Conservation (phyloP, 2,113 vertebrate species). For the Jaculus jaculus region DNA sequence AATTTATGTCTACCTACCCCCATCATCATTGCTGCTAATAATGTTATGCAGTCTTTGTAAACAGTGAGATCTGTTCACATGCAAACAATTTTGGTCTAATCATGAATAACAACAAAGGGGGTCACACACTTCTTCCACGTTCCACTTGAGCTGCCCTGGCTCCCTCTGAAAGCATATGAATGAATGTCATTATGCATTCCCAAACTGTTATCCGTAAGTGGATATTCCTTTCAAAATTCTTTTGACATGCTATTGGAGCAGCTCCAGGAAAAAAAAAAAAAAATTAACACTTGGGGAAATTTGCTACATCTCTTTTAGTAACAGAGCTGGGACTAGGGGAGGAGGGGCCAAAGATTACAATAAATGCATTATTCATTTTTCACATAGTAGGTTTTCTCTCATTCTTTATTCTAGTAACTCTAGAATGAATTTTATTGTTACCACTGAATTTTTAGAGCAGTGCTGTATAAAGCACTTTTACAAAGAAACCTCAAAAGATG, state of each 20-base stretch:
- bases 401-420: conserved; percentile 56
- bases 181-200: conserved; percentile 57
- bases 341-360: conserved; percentile 42
- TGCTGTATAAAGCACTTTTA: conserved; percentile 61
- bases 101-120: conserved; percentile 45
- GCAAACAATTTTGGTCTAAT: conserved; percentile 69
- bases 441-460: conserved; percentile 52
- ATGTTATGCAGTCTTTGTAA: conserved; percentile 58
- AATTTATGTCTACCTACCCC: not conserved
- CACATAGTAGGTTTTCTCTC: conserved; percentile 57
- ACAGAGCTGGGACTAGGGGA: conserved; percentile 33
- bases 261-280: conserved; percentile 58
- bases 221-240: conserved; percentile 71
- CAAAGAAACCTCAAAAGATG: conserved; percentile 65
- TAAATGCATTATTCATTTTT: conserved; percentile 73
- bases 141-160: not conserved
- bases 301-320: conserved; percentile 60
- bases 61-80: conserved; percentile 68
- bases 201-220: conserved; percentile 59
- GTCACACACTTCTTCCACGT: conserved; percentile 45
- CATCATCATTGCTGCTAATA: conserved; percentile 17
- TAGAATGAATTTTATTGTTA: conserved; percentile 65
- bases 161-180: conserved; percentile 61
- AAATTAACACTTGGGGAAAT: conserved; percentile 69
- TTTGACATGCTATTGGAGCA: conserved; percentile 68